Evolutionary conservation across 2,888 invertebrate genomes (phyloP).

Genomic region (Apeira syringaria): DNA sequence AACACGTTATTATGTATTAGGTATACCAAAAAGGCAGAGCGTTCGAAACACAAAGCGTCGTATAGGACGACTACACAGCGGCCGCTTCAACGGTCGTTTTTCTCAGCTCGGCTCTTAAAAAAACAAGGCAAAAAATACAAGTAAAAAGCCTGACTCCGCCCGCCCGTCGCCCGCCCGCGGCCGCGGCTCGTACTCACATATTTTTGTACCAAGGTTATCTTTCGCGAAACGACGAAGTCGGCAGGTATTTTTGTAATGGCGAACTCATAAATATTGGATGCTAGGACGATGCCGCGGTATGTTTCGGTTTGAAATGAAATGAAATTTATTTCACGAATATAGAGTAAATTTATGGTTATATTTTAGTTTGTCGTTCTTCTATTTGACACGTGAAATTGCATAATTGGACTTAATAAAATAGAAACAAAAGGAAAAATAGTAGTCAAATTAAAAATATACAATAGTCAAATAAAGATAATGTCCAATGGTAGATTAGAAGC

Average conservation of each 20-base stretch:
- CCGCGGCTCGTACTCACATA: conserved; percentile 43
- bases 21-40: conserved; percentile 15
- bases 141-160: conserved; percentile 36
- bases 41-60: conserved; percentile 25
- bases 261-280: conserved; percentile 25
- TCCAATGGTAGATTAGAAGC: too few relatives aligned
- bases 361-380: too few relatives aligned
- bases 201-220: conserved; percentile 58
- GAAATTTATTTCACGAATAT: too few relatives aligned
- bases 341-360: too few relatives aligned
- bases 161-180: conserved; percentile 17
- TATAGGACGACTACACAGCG: conserved; percentile 35
- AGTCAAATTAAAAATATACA: too few relatives aligned
- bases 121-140: conserved; percentile 39
- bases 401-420: too few relatives aligned
- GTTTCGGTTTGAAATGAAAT: too few relatives aligned
- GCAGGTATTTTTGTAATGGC: conserved; percentile 23
- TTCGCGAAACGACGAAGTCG: conserved; percentile 45
- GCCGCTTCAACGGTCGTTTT: conserved; percentile 37
- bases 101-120: conserved; percentile 32
- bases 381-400: too few relatives aligned
- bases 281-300: conserved; percentile 12
- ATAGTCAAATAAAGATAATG: too few relatives aligned
- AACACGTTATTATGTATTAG: conserved; percentile 16
- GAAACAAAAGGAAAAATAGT: too few relatives aligned